phyloP scores from a whole-genome alignment of 2,113 vertebrate genomes.

The Clarias macrocephalus region DNA sequence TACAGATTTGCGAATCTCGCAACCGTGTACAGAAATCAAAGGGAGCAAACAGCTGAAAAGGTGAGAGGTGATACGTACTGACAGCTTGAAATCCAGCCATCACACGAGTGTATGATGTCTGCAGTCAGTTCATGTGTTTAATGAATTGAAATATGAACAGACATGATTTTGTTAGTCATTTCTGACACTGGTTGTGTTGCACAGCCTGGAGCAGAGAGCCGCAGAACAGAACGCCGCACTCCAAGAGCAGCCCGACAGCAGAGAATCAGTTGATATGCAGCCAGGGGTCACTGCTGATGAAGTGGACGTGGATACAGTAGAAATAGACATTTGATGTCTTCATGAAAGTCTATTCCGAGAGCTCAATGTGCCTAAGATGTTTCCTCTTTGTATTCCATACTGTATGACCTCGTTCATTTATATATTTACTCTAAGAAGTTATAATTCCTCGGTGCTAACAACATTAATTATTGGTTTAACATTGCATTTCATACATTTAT shows the following conservation, averaged over 20 bases:
- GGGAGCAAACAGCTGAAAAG: slow-evolving; percentile 56
- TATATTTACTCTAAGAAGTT: background rate
- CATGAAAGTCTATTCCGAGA: background rate
- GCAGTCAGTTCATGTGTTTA: background rate
- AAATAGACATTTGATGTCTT: slow-evolving; percentile 36
- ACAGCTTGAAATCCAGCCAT: background rate
- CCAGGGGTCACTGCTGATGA: slow-evolving; percentile 37
- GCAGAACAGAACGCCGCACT: slow-evolving; percentile 21
- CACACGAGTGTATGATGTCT: background rate
- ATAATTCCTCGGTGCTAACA: slow-evolving; percentile 29
- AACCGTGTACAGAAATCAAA: slow-evolving; percentile 54
- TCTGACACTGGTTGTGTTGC: background rate
- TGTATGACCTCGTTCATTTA: background rate
- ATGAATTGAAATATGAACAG: background rate
- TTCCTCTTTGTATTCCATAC: background rate
- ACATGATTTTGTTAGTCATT: background rate
- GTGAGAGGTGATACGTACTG: slow-evolving; percentile 54
- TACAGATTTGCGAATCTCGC: slow-evolving; percentile 58
- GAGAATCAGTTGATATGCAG: slow-evolving; percentile 1
- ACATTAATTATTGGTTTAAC: background rate
- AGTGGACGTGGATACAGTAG: slow-evolving; percentile 59
- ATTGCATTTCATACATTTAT: background rate
- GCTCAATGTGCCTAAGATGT: background rate
- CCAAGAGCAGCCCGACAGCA: slow-evolving; percentile 45
- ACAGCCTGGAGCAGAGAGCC: slow-evolving; percentile 57